Base-by-base conservation (phyloP, 2,113 vertebrate genomes). In the Pionites leucogaster region DNA sequence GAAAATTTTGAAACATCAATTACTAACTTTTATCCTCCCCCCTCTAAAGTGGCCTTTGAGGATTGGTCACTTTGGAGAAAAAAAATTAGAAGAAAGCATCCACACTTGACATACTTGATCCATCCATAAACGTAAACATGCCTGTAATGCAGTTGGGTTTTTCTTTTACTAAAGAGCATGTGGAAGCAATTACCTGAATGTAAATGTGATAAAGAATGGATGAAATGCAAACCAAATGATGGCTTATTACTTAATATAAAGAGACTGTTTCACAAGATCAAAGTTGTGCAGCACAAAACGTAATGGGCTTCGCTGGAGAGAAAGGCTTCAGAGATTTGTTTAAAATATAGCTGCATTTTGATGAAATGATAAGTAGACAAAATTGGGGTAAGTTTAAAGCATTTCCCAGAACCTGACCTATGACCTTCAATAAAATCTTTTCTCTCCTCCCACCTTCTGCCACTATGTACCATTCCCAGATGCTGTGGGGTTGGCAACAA, bases 151-250 rank as follows among this genome's bases (percentile, higher is more conserved):
- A 82, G 44, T 87, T 92, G 92, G 77, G 62, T 87, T 96, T 96
- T 83, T 76, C 88, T 96, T 82, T n/a, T 93, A 50, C 92, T 79
- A 47, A 96, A 91, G 67, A 94, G 49, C 95, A 97, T 94, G 75
- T 97, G 96, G 96, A 96, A 96, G 88, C 88, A 97, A 96, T 97
- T 96, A 96, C 96, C 96, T 97, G 96, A 92, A 91, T 90, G 89
- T 95, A 95, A 94, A 96, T 94, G 92, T 94, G 96, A 95, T 96
- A 96, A 96, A 95, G 96, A 94, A 89, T 69, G 93, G 96, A 82
- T 91, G 78, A 97, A 96, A 96, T 93, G 81, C 86, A 92, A 97
- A 94, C 95, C 95, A 96, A 97, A 93, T 95, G 95, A 97, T 93
- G 96, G 91, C 89, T 96, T 97, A 96, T 96, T 97, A 96, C 88